Base-by-base conservation (phyloP, 2,888 invertebrate species). In the Agonopterix subpropinquella region DNA sequence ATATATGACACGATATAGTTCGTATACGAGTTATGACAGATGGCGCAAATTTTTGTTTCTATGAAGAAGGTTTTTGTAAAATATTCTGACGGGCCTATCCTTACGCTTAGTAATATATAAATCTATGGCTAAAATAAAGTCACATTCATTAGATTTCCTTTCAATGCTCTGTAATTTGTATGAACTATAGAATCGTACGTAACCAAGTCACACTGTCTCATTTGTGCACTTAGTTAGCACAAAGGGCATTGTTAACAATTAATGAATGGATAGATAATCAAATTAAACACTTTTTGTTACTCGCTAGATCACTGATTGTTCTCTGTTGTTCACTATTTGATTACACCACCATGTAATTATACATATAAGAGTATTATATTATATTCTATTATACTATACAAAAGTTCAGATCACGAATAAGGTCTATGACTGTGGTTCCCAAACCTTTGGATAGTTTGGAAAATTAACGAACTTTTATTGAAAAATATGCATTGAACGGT, bases 211-310 rank as follows among this genome's bases (percentile, higher is more conserved):
- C 28, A 28, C 28, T 28, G 28, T 28, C 28, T 28, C 28, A 28
- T 28, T 28, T 39, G n/a, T 39, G 39, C n/a, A 39, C n/a, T 39
- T 39, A n/a, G 58, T 39, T 39, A n/a, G 58, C 58, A 78, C 75
- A 79, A 79, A 74, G 73, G 63, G 64, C 72, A 80, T 80, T 80
- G 80, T 80, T 70, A 62, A 50, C 59, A 64, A 64, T 70, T 65
- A 65, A 65, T 70, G 72, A 80, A 77, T 73, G 65, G 71, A 61
- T 61, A 70, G 73, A 73, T 78, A 74, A 73, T 73, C 41, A 47
- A 47, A 76, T 74, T 75, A 67, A 67, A 63, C 59, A 67, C 56
- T 75, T 76, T 73, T 73, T 74, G 70, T 67, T 64, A 53, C 52
- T n/a, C n/a, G 54, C 47, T 8, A 51, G 53, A 52, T 52, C 51